Percentiles rank a stretch among this genome's conserved stretches.
Evolutionary conservation across 1,140 invertebrate genomes (phyloP).

Genomic region (Tigriopus japonicus): DNA sequence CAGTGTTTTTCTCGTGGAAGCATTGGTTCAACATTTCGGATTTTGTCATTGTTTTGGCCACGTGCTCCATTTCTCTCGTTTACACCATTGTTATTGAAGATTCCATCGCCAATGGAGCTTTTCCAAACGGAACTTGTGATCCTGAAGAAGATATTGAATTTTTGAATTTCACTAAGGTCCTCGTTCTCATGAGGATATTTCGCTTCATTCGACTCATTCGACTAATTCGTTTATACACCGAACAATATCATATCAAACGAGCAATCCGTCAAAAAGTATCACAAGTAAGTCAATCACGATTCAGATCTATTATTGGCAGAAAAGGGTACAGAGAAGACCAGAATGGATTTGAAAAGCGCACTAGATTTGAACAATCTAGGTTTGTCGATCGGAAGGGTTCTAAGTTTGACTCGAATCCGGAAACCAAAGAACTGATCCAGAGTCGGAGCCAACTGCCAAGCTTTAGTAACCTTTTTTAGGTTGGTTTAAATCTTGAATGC

Average conservation of each 20-base stretch:
- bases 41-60: constrained; percentile 27
- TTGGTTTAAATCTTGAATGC: no score
- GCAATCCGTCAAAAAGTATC: constrained; percentile 33
- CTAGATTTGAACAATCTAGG: no score
- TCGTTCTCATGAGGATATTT: constrained; percentile 27
- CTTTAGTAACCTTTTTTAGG: no score
- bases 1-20: constrained; percentile 2
- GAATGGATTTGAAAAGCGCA: no score
- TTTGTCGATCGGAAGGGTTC: no score
- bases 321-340: no score
- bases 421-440: no score
- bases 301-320: no score
- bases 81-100: constrained; percentile 18
- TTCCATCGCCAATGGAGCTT: no score
- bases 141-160: constrained; percentile 20
- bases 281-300: constrained; percentile 13
- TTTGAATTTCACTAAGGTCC: constrained; percentile 16
- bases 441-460: no score
- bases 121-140: constrained; percentile 15
- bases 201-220: constrained; percentile 27
- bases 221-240: constrained; percentile 24
- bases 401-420: no score
- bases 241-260: constrained; percentile 28
- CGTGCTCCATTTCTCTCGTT: constrained; percentile 28
- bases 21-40: constrained; percentile 28